Base-by-base conservation (phyloP, 1,140 invertebrate genomes). In the Drosophila pseudoobscura region DNA sequence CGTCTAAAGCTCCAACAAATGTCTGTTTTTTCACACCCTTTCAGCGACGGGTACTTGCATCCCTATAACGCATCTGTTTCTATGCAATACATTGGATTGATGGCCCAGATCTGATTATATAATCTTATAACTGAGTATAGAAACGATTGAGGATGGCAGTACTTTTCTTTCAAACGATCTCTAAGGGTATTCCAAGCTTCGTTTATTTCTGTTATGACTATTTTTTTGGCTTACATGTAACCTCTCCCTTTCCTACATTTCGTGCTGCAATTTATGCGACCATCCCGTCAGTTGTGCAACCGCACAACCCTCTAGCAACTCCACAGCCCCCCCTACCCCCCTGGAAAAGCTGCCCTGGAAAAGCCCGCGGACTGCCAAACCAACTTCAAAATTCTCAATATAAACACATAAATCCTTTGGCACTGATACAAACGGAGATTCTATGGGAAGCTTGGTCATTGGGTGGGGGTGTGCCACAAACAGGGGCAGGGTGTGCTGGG, bases 191-290 rank as follows among this genome's bases (percentile, higher is more conserved):
- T 39, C 3, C 9, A 13, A 39, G 35, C 11, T 39, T 5, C 11
- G 35, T 39, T 39, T 39, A 11, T 35, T 31, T 70, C 50, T 46
- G 53, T 44, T 75, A 31, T 45, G 41, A 49, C 49, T 49, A 5
- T 17, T 41, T 43, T 22, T 59, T 73, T 57, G 58, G 60, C 45
- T 75, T 64, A 75, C 63, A 82, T 65, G 78, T 70, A 65, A 35
- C 9, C 9, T 11, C 35, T 4, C 35, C 3, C 35, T 5, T 3
- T 11, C 35, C 35, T 5, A 5, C 35, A 11, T 3, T 35, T 35
- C 69, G 69, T 71, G 57, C 57, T 75, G 71, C 80, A 79, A 83
- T 83, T 83, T 83, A 83, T 84, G 80, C 70, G 70, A 17, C 43
- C 69, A 43, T 56, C 56, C 69, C 78, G 49, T 31, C 59, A 70